Conservation (phyloP, 1,140 invertebrate species). For the Streblospio benedicti region DNA sequence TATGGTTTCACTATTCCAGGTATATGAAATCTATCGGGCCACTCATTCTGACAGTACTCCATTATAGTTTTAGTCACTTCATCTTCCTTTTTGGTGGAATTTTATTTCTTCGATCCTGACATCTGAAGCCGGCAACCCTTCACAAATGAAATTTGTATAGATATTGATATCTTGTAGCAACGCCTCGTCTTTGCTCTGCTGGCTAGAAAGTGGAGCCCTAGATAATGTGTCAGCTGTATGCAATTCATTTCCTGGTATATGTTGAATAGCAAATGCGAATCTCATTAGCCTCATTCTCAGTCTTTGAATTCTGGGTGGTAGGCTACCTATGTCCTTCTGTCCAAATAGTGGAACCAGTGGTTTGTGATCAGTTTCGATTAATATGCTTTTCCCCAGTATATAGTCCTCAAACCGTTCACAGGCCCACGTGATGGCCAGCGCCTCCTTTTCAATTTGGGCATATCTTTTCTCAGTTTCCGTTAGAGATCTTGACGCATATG, state of each 20-base stretch:
- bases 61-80: neutral
- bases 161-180: too few relatives aligned
- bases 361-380: neutral
- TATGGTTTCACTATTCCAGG: constrained; percentile 1
- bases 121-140: neutral
- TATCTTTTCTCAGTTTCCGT: constrained; percentile 22
- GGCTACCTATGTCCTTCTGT: neutral
- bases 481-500: constrained; percentile 38
- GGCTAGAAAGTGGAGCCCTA: neutral
- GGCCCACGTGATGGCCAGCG: constrained; percentile 47
- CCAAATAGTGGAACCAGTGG: neutral
- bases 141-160: neutral
- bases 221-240: neutral
- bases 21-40: neutral
- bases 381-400: constrained; percentile 26
- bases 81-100: neutral
- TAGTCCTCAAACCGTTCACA: constrained; percentile 30
- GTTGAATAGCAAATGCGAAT: neutral
- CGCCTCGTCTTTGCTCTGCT: too few relatives aligned
- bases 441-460: constrained; percentile 48
- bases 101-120: neutral
- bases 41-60: neutral
- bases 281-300: neutral
- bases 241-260: neutral
- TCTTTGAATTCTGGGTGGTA: neutral